Evolutionary conservation across 2,888 invertebrate species (phyloP), one percentile per base, ranked within the genome.

Genomic region (Eilema sororculum): DNA sequence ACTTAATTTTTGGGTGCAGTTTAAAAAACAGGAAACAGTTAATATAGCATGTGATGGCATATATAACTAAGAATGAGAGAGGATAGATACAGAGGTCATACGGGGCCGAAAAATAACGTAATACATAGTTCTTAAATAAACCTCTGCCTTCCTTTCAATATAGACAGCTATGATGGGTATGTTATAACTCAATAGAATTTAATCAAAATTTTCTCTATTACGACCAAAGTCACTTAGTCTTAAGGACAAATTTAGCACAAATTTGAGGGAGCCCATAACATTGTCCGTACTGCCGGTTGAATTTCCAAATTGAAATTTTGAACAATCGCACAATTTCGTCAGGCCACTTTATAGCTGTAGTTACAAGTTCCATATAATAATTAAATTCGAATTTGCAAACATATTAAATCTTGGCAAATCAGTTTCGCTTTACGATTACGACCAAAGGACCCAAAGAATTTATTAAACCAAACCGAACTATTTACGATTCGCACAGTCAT

Each of bases 401-500:
- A 76, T 78, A 80, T 79, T 78, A 79, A 79, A 77, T 75, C 67
- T 77, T 77, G 76, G 80, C 85, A 84, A 85, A 84, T 80, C 81
- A 81, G 76, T 79, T 78, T 83, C 73, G 73, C 72, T 86, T 86
- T 86, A 84, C 85, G 86, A 85, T 86, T 86, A 84, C 85, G 86
- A 85, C 75, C 78, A 79, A 74, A 75, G 78, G 77, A 77, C 76
- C 78, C 73, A 78, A 83, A 84, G 87, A 90, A 88, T 89, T 81
- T 89, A 90, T 89, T 86, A 87, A 87, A 85, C 75, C 81, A 81
- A 88, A 87, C 82, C 78, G 78, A 84, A 87, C 85, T 89, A 90
- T 91, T 91, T 91, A 92, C 90, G 90, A 91, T 87, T 86, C 78
- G 81, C 83, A 86, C 85, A 82, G 79, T 81, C 85, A 84, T 87